phyloP scores from a whole-genome alignment of 2,113 vertebrate species.

The Abramis brama region DNA sequence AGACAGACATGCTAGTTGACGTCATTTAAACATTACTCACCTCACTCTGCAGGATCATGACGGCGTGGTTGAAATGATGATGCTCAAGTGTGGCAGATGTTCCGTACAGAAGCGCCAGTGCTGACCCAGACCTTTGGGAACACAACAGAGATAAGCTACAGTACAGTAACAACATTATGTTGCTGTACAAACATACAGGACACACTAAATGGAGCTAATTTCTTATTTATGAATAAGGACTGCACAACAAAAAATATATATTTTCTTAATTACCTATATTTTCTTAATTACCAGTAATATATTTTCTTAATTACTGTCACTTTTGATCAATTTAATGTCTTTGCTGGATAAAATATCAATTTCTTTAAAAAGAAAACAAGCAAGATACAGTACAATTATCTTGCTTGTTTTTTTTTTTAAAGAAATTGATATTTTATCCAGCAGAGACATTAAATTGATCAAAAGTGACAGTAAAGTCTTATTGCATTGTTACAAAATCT shows the following conservation, averaged over 20 bases:
- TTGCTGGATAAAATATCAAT: too few relatives aligned
- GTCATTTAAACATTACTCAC: conserved; percentile 59
- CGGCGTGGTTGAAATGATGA: conserved; percentile 84
- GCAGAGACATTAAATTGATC: neutral
- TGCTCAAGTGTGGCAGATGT: conserved; percentile 82
- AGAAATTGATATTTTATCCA: neutral
- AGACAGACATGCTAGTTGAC: neutral
- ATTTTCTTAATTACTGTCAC: too few relatives aligned
- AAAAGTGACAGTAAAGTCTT: neutral
- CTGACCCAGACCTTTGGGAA: conserved; percentile 76
- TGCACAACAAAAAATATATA: neutral
- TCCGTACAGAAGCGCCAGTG: conserved; percentile 79
- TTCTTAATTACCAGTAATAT: too few relatives aligned
- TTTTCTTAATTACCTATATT: neutral
- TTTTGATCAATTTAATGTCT: too few relatives aligned
- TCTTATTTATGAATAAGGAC: too few relatives aligned
- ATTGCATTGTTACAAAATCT: neutral
- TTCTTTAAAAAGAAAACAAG: too few relatives aligned
- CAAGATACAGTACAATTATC: too few relatives aligned
- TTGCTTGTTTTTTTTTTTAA: neutral
- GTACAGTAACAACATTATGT: neutral
- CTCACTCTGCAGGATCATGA: conserved; percentile 85
- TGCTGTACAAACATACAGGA: neutral
- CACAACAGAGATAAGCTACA: conserved; percentile 21
- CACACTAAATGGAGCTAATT: neutral